These are phyloP conservation scores for Lingula anatina DNA, from an alignment of 2,888 invertebrate species.

Conservation along the genomic window DNA sequence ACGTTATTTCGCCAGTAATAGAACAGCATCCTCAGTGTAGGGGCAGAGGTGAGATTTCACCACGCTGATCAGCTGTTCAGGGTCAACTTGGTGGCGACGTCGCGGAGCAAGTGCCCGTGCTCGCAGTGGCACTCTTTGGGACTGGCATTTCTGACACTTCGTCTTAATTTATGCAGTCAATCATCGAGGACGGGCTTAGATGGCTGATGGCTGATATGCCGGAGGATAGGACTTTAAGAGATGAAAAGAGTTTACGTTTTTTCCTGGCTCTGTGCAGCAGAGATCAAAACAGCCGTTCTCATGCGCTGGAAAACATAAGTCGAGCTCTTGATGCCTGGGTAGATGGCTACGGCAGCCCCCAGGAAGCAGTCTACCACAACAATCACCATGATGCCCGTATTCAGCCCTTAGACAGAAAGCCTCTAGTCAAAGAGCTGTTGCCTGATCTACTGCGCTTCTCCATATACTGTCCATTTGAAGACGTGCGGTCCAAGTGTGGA, in stretches of 20 bases:
- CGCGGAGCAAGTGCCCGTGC: no score
- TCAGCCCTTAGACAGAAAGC: conserved; percentile 46
- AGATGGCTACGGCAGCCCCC: conserved; percentile 25
- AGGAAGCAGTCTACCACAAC: conserved; percentile 11
- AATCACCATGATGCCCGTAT: conserved; percentile 8
- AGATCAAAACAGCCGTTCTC: conserved; percentile 18
- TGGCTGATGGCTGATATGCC: no score
- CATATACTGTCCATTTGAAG: conserved; percentile 60
- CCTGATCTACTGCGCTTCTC: conserved; percentile 60
- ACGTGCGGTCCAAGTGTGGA: conserved; percentile 59
- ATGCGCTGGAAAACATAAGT: conserved; percentile 17
- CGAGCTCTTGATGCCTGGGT: conserved; percentile 22
- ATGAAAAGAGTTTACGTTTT: conserved; percentile 24
- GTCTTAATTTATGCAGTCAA: no score
- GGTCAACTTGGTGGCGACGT: no score
- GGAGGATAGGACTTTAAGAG: no score
- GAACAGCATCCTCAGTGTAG: no score
- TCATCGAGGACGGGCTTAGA: no score
- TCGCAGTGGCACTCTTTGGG: no score
- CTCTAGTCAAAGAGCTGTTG: conserved; percentile 56
- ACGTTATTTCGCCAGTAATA: no score
- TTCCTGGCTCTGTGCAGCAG: conserved; percentile 20
- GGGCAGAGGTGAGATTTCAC: no score
- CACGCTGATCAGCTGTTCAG: no score
- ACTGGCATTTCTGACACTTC: no score